Conservation (phyloP, 2,888 invertebrate species). For the Papilio demoleus region DNA sequence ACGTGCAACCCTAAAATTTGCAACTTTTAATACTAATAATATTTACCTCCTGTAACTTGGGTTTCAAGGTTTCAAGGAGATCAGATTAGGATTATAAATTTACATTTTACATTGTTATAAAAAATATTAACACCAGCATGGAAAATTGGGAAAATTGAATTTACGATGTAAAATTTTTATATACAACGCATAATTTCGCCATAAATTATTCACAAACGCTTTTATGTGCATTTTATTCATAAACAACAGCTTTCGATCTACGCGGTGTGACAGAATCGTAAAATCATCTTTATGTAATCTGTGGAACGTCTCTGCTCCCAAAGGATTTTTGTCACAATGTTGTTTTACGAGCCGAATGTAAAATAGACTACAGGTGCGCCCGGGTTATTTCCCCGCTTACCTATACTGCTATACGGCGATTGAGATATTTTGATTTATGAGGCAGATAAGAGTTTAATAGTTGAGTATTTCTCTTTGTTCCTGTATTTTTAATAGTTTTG, state of each 20-base stretch:
- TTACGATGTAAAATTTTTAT: conserved; percentile 22
- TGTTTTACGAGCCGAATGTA: conserved; percentile 66
- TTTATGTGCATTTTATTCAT: conserved; percentile 73
- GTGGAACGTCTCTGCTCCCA: conserved; percentile 63
- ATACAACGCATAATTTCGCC: conserved; percentile 21
- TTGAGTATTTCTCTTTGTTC: neutral
- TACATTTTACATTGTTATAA: neutral
- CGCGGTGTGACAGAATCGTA: conserved; percentile 71
- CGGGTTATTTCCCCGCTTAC: conserved; percentile 48
- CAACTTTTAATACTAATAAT: neutral
- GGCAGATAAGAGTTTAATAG: neutral
- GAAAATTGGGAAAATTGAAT: conserved; percentile 18
- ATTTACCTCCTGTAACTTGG: neutral
- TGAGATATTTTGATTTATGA: conserved; percentile 22
- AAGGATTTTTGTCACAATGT: conserved; percentile 74
- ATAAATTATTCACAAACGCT: conserved; percentile 56
- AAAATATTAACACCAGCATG: neutral
- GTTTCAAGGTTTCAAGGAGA: neutral
- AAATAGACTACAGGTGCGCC: conserved; percentile 53
- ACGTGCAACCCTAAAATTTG: neutral
- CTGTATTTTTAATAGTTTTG: neutral
- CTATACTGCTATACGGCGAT: conserved; percentile 28
- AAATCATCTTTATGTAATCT: conserved; percentile 77
- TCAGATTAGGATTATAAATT: neutral
- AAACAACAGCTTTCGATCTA: conserved; percentile 66